Evolutionary conservation across 2,113 vertebrate species (phyloP), one percentile per base, ranked within the genome.

Genomic region (Toxotes jaculatrix): DNA sequence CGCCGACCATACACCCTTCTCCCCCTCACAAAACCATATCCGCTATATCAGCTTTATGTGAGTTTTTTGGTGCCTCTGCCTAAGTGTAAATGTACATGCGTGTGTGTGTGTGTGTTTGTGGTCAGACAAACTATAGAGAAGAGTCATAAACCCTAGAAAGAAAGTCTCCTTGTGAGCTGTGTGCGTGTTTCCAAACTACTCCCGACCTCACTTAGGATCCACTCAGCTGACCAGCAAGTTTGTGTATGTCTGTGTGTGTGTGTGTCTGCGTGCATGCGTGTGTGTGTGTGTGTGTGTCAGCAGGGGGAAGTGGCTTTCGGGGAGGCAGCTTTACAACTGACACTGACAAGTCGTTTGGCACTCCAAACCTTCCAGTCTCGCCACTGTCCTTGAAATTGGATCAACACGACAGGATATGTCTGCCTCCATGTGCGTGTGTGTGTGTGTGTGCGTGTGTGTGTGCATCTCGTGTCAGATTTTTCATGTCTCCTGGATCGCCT

Each of bases 1-100:
- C 68, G 87, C 89, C 88, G 88, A 91, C 87, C 90, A 85, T 93
- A 89, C 93, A 92, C 90, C 91, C 89, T 84, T 80, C 93, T 83
- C 84, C 87, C 83, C 74, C 89, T 92, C 87, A 80, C 87, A 89
- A 85, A 95, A 92, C 91, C 93, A 94, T 92, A 92, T 94, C 92
- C 91, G 80, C 90, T 92, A 86, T 77, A 92, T 94, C 90, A 93
- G 86, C 89, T 93, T 85, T 91, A 90, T 90, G 82, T 83, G 77
- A 75, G 79, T 66, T 61, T 72, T 79, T 84, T 76, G 84, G 79
- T 57, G 59, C 17, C 4, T 43, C 59, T 74, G 55, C 61, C 65
- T 60, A 59, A 70, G 83, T 89, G 79, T 84, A 56, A 78, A 60
- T 83, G 80, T 83, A 32, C 5, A 61, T 67, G 65, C 82, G 68